Evolutionary conservation across 2,797 vertebrate species (phyloP).

Genomic region (Enteromius trimaculatus): DNA sequence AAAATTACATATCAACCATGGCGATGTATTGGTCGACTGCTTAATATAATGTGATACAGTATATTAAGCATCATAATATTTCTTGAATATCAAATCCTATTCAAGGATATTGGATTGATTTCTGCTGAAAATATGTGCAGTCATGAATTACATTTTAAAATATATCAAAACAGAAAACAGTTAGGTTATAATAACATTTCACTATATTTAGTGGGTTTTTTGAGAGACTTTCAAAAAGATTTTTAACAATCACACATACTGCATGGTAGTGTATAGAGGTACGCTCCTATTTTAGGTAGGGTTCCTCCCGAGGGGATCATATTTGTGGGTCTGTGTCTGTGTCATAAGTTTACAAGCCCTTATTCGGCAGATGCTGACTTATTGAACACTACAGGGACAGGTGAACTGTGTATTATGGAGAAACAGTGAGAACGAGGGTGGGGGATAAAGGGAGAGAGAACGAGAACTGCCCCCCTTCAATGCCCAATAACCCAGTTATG

Average conservation of each 20-base stretch:
- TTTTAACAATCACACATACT: neutral
- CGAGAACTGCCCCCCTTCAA: conserved; percentile 47
- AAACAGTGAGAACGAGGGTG: neutral
- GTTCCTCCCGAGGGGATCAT: neutral
- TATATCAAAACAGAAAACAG: neutral
- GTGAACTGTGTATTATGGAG: neutral
- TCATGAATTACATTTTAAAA: too few relatives aligned
- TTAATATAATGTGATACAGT: too few relatives aligned
- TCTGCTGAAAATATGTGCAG: neutral
- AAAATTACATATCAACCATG: too few relatives aligned
- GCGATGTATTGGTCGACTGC: too few relatives aligned
- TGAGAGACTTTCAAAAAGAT: neutral
- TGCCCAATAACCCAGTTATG: conserved; percentile 71
- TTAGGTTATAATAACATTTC: neutral
- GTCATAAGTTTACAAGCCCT: neutral
- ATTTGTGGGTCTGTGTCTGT: neutral
- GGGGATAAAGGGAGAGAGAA: conserved; percentile 20
- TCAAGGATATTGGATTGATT: neutral
- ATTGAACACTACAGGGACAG: neutral
- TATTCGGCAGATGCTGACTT: conserved; percentile 14
- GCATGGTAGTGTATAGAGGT: neutral
- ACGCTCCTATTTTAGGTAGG: neutral
- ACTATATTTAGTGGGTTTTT: neutral
- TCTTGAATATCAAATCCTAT: neutral
- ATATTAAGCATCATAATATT: neutral